These are phyloP conservation scores for Ormyrus labotus DNA, from an alignment of 2,888 invertebrate genomes.

Conservation along the genomic window DNA sequence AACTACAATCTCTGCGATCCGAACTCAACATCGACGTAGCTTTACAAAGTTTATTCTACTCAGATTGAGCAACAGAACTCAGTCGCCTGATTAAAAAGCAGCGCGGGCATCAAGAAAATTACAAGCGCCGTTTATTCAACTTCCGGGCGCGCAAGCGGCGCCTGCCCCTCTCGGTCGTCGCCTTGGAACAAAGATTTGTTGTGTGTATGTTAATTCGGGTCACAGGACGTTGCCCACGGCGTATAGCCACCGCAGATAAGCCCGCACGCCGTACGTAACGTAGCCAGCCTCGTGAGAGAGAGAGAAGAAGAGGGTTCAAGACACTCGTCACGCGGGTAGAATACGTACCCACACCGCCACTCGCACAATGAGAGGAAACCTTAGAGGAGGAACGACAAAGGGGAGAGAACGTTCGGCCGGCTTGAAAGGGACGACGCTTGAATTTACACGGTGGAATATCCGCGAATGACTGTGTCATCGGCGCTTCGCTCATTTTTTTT, in stretches of 20 bases:
- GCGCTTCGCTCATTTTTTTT: not conserved
- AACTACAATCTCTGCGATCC: too few species aligned
- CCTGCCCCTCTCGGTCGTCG: not conserved
- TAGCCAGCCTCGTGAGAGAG: constrained; percentile 27
- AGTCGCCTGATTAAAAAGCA: not conserved
- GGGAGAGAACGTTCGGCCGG: constrained; percentile 21
- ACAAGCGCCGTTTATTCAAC: not conserved
- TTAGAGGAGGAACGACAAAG: constrained; percentile 20
- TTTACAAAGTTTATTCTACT: too few species aligned
- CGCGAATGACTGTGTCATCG: constrained; percentile 51
- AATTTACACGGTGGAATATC: constrained; percentile 47
- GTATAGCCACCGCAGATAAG: constrained; percentile 23
- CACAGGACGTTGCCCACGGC: constrained; percentile 40
- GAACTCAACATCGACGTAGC: too few species aligned
- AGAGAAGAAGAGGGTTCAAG: constrained; percentile 14
- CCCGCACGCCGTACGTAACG: too few species aligned
- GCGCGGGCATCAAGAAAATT: not conserved
- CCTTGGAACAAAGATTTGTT: constrained; percentile 4
- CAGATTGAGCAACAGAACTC: too few species aligned
- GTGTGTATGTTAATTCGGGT: constrained; percentile 40
- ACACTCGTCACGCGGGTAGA: constrained; percentile 15
- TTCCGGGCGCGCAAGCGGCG: constrained; percentile 11
- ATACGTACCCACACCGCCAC: not conserved
- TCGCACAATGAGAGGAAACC: constrained; percentile 15
- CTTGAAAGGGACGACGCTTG: constrained; percentile 44